Evolutionary conservation across 1,140 invertebrate genomes (phyloP), one percentile per base, ranked within the genome.

Genomic region (Chlorops oryzae): DNA sequence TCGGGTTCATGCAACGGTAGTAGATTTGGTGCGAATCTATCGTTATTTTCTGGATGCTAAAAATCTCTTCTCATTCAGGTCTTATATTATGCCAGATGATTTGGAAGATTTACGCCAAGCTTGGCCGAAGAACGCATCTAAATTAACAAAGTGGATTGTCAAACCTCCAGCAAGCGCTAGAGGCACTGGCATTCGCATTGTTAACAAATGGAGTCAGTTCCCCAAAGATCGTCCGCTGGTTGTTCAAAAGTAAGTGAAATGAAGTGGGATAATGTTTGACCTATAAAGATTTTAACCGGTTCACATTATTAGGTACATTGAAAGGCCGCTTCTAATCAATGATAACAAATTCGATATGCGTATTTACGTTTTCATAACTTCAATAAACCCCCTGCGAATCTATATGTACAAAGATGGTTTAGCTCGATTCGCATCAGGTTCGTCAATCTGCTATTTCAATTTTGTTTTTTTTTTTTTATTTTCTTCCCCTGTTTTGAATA

Each of bases 361-460:
- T 3, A 72, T 98, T 9, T 98, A 98, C 74, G 94, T 98, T 15
- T 79, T 96, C 13, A 85, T 98, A 12, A 96, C 95, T 1, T 95
- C 89, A 40, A 87, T 98, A 58, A 87, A 97, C 74, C 96, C 96
- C 1, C 77, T 93, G 3, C 78, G 87, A 43, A 86, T 98, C 56
- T 98, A 97, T 68, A 74, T 99, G 49, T 97, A 93, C 75, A 87
- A 95, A 46, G 92, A 98, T 71, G 96, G 96, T 0, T 75, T 98
- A 15, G 95, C 95, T 1, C 79, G 92, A 55, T 96, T 95, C 73
- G 92, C 91, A 5, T 92, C 88, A 56, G 81, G 83, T 83, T 70
- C 77, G 59, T 61, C 3, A n/a, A 24, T 7, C 9, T 35, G 7
- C 17, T 28, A 5, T 17, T 27, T 12, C 6, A 15, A 18, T 22